Evolutionary conservation across 2,797 vertebrate species (phyloP).

Genomic region (Eospalax fontanierii): DNA sequence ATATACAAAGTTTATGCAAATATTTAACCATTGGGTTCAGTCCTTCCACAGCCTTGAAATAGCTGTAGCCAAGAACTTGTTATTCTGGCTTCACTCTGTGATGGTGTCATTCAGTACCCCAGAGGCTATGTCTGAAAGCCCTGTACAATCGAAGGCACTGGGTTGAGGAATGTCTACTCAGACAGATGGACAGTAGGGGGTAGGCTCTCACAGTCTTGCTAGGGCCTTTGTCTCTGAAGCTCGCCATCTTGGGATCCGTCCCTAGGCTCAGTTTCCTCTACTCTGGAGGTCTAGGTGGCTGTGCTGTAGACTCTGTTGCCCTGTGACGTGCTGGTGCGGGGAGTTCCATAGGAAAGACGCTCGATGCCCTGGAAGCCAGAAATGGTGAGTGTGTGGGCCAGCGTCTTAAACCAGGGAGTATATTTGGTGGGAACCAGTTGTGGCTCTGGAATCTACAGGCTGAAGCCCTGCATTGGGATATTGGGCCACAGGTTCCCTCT

Average conservation of each 20-base stretch:
- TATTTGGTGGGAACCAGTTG: not conserved
- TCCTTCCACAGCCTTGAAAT: not conserved
- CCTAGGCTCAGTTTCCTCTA: constrained; percentile 54
- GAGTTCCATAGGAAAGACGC: constrained; percentile 38
- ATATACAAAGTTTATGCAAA: not conserved
- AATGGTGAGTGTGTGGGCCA: constrained; percentile 46
- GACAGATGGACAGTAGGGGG: not conserved
- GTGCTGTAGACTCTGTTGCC: constrained; percentile 56
- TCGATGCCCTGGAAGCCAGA: constrained; percentile 39
- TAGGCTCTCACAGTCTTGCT: not conserved
- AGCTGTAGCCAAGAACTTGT: not conserved
- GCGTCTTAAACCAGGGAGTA: not conserved
- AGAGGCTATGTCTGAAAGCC: no score
- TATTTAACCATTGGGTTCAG: not conserved
- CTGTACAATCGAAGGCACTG: not conserved
- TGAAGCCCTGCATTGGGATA: no score
- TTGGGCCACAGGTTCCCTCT: not conserved
- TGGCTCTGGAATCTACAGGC: not conserved
- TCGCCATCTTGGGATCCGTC: constrained; percentile 1
- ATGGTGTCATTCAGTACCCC: no score
- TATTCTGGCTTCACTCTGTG: not conserved
- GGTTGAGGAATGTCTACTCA: constrained; percentile 5
- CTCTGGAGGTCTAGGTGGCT: constrained; percentile 58
- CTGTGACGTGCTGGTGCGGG: constrained; percentile 54
- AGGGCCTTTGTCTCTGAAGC: not conserved